These are phyloP conservation scores for Nephrotoma appendiculata DNA, from an alignment of 2,888 invertebrate species.

Conservation along the genomic window DNA sequence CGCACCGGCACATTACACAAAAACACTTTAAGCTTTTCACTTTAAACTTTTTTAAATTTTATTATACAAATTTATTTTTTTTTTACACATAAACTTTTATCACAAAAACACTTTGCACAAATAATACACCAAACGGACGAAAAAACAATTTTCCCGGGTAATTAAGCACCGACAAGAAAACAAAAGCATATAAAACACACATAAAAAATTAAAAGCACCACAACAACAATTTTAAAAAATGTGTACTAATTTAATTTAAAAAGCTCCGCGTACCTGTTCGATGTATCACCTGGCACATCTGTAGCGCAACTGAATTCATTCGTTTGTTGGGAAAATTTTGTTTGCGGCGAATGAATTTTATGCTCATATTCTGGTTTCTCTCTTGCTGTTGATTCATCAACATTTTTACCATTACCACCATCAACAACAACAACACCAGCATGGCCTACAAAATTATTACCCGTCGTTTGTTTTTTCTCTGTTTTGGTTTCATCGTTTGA, in stretches of 20 bases:
- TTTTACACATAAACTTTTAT: neutral
- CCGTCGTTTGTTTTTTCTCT: neutral
- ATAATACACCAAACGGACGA: neutral
- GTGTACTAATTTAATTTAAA: neutral
- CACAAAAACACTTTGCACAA: neutral
- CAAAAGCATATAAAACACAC: neutral
- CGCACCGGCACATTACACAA: neutral
- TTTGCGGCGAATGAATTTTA: neutral
- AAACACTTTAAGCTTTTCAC: neutral
- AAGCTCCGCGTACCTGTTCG: slow-evolving; percentile 13
- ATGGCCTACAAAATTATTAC: neutral
- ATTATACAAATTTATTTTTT: neutral
- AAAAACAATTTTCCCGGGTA: neutral
- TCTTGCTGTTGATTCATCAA: neutral
- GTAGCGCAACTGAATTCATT: slow-evolving; percentile 10
- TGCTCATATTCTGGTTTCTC: neutral
- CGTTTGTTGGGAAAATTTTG: neutral
- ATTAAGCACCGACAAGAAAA: neutral
- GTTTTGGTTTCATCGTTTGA: neutral
- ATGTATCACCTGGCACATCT: slow-evolving; percentile 14
- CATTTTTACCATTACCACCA: neutral
- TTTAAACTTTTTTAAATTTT: neutral
- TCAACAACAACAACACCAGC: neutral
- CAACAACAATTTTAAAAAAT: neutral
- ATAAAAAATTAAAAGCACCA: neutral